Percentiles rank a stretch among this genome's conserved stretches.
Conservation (phyloP, 1,140 invertebrate species). For the Drosophila biarmipes region DNA sequence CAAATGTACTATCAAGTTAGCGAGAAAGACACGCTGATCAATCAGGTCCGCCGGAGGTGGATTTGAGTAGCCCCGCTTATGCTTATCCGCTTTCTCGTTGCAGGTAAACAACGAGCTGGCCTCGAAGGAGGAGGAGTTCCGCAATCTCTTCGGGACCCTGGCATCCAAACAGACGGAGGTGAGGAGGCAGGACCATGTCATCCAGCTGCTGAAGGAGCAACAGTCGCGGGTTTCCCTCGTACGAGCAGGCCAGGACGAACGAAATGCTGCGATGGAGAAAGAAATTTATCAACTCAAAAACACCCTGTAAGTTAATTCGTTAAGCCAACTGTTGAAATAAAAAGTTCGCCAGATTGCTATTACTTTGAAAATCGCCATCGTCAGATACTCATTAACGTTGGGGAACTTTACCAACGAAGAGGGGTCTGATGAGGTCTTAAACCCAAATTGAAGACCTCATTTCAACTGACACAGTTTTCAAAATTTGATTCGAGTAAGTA, state of each 20-base stretch:
- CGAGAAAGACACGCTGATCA: constrained; percentile 47
- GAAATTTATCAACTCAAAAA: constrained; percentile 71
- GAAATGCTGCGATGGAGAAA: constrained; percentile 87
- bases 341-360: constrained; percentile 43
- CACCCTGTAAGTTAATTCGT: constrained; percentile 55
- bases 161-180: constrained; percentile 87
- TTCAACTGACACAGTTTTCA: constrained; percentile 18
- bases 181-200: constrained; percentile 86
- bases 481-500: constrained; percentile 37
- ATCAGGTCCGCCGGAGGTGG: constrained; percentile 38
- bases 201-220: constrained; percentile 87
- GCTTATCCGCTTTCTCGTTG: constrained; percentile 1
- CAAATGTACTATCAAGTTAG: constrained; percentile 42
- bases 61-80: neutral
- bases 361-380: neutral
- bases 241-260: constrained; percentile 87
- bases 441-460: neutral
- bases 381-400: neutral
- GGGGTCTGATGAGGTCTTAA: neutral
- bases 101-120: constrained; percentile 86
- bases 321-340: neutral
- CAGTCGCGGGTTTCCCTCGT: constrained; percentile 86
- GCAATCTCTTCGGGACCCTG: constrained; percentile 85
- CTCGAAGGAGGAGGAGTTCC: constrained; percentile 86
- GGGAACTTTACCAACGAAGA: neutral